Conservation (phyloP, 2,113 vertebrate species). For the Vidua macroura region DNA sequence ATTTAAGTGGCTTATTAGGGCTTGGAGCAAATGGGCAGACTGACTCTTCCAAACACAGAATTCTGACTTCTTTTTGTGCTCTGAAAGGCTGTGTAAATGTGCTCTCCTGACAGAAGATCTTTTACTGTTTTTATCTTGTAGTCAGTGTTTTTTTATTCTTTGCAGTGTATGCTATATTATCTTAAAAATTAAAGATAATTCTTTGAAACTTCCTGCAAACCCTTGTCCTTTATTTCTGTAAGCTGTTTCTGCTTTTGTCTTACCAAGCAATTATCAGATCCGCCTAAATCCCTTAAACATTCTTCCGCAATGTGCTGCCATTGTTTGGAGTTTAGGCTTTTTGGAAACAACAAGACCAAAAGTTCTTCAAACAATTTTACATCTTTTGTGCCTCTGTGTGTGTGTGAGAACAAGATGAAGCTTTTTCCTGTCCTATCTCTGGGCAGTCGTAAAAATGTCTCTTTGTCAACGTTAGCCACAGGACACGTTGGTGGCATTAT, state of each 20-base stretch:
- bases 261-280: conserved; percentile 32
- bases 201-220: background rate
- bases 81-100: background rate
- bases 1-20: background rate
- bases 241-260: conserved; percentile 1
- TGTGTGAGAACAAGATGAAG: background rate
- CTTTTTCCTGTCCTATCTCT: background rate
- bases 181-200: background rate
- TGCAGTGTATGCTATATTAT: background rate
- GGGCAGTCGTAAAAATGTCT: background rate
- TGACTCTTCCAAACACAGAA: accelerated
- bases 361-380: conserved; percentile 32
- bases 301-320: conserved; percentile 41
- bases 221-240: background rate
- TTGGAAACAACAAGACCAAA: conserved; percentile 8
- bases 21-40: background rate
- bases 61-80: background rate
- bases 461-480: background rate
- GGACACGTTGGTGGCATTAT: background rate
- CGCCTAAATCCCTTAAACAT: background rate
- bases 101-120: background rate
- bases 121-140: background rate
- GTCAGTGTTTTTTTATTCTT: background rate
- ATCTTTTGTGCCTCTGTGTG: background rate
- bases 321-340: background rate